These are phyloP conservation scores for Oplegnathus fasciatus DNA, from an alignment of 2,113 vertebrate genomes.

Conservation along the genomic window DNA sequence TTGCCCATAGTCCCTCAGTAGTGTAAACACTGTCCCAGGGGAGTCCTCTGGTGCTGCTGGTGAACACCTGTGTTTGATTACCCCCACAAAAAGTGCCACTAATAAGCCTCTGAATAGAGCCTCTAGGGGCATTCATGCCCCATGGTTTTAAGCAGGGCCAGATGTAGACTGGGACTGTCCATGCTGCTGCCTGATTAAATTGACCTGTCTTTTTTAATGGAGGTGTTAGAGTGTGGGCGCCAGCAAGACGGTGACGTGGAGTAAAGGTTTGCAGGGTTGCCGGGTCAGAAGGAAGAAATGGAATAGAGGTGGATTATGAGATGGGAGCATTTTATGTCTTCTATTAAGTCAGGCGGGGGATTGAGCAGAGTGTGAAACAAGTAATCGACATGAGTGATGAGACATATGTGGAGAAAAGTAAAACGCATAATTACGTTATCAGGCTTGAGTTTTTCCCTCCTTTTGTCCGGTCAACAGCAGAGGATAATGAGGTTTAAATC, in stretches of 20 bases:
- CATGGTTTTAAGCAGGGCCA: slow-evolving; percentile 65
- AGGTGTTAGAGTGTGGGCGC: slow-evolving; percentile 56
- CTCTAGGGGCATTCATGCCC: slow-evolving; percentile 40
- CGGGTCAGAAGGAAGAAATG: slow-evolving; percentile 42
- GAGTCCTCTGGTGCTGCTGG: slow-evolving; percentile 46
- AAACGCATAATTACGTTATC: slow-evolving; percentile 20
- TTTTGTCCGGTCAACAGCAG: slow-evolving; percentile 16
- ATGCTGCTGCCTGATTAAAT: slow-evolving; percentile 64
- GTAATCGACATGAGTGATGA: slow-evolving; percentile 15
- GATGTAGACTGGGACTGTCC: slow-evolving; percentile 60
- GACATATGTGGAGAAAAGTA: neutral
- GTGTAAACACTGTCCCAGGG: slow-evolving; percentile 43
- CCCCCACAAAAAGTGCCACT: slow-evolving; percentile 59
- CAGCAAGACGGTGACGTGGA: slow-evolving; percentile 1
- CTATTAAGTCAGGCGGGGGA: slow-evolving; percentile 31
- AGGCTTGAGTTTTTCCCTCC: neutral
- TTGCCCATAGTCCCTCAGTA: slow-evolving; percentile 25
- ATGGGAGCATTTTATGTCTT: slow-evolving; percentile 57
- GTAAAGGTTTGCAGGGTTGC: slow-evolving; percentile 38
- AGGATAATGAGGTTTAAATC: neutral
- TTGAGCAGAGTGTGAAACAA: slow-evolving; percentile 28
- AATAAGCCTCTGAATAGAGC: slow-evolving; percentile 65
- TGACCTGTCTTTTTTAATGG: slow-evolving; percentile 75
- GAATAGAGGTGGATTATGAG: slow-evolving; percentile 46
- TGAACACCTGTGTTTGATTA: slow-evolving; percentile 76